phyloP scores from a whole-genome alignment of 2,888 invertebrate species.

The Harmothoe impar region DNA sequence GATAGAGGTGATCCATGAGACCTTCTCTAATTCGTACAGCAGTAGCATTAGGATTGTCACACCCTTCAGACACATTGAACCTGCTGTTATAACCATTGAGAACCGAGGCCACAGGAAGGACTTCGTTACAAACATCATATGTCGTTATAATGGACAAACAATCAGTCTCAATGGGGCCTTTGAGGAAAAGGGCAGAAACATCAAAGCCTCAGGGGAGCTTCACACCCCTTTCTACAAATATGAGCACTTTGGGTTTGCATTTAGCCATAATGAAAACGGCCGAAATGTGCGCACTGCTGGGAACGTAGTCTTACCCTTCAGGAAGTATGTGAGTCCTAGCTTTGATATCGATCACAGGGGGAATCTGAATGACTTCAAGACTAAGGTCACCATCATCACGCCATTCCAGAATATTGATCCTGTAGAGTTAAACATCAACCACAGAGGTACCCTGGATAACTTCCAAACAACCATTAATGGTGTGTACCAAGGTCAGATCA shows the following conservation, averaged over 20 bases:
- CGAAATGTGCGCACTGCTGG: neutral
- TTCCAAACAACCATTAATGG: slow-evolving; percentile 53
- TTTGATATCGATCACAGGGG: slow-evolving; percentile 56
- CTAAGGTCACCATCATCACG: slow-evolving; percentile 37
- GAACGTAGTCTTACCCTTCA: slow-evolving; percentile 16
- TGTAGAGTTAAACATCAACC: neutral
- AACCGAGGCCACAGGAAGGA: neutral
- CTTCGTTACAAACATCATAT: neutral
- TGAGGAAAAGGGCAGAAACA: slow-evolving; percentile 1
- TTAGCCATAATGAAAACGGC: slow-evolving; percentile 47
- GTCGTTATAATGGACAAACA: slow-evolving; percentile 25
- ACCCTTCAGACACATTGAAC: slow-evolving; percentile 4
- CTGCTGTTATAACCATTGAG: neutral
- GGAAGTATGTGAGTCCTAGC: slow-evolving; percentile 12
- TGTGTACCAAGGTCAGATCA: neutral
- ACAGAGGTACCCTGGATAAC: slow-evolving; percentile 60
- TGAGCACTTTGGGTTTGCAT: slow-evolving; percentile 46
- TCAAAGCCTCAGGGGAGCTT: slow-evolving; percentile 26
- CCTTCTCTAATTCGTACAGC: neutral
- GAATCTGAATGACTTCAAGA: slow-evolving; percentile 41
- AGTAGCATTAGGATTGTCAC: neutral
- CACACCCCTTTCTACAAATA: slow-evolving; percentile 25
- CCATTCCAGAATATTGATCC: slow-evolving; percentile 56
- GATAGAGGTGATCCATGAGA: neutral
- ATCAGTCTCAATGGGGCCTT: slow-evolving; percentile 43